These are phyloP conservation scores for Collichthys lucidus DNA, from an alignment of 2,113 vertebrate species.

Conservation along the genomic window DNA sequence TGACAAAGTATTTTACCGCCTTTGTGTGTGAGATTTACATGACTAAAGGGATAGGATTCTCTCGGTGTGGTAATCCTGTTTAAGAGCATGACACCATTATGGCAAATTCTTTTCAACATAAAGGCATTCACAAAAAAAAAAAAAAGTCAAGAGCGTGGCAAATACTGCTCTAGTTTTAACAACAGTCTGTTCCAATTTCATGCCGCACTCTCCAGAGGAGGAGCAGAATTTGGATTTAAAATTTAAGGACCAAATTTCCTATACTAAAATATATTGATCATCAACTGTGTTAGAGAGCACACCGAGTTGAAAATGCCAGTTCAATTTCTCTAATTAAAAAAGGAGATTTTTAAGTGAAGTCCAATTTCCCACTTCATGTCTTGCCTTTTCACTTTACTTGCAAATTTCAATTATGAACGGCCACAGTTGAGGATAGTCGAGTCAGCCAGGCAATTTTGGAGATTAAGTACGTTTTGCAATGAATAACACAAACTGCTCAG, in stretches of 20 bases:
- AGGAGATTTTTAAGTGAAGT: background rate
- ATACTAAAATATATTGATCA: background rate
- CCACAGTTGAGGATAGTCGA: background rate
- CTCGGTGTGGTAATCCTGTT: conserved; percentile 32
- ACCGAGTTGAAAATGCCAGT: background rate
- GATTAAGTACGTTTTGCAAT: conserved; percentile 11
- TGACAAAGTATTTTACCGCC: conserved; percentile 26
- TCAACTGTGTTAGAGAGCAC: background rate
- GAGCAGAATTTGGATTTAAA: background rate
- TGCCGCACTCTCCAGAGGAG: background rate
- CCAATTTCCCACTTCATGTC: background rate
- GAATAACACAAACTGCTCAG: background rate
- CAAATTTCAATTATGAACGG: background rate
- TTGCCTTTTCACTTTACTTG: background rate
- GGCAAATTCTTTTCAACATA: conserved; percentile 13
- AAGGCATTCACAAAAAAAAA: conserved; percentile 3
- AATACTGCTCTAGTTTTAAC: conserved; percentile 25
- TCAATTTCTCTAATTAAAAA: background rate
- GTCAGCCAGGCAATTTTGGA: background rate
- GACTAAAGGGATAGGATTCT: background rate
- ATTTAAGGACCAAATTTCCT: background rate
- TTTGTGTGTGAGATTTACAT: background rate
- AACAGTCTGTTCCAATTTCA: conserved; percentile 9
- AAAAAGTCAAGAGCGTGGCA: background rate
- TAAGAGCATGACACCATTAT: conserved; percentile 17